Conservation (phyloP, 2,888 invertebrate species). For the Agrotis ipsilon region DNA sequence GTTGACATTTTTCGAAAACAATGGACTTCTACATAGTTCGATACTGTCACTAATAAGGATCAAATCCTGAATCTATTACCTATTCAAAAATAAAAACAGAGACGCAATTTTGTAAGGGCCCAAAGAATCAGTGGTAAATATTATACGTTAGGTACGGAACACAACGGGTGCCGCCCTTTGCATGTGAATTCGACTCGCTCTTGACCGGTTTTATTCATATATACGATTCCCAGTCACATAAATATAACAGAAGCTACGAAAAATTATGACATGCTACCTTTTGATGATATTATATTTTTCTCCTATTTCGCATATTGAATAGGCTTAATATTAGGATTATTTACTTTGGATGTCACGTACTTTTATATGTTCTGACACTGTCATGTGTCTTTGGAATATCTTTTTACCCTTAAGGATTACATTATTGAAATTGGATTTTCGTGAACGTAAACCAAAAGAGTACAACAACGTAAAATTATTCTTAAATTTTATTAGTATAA, state of each 20-base stretch:
- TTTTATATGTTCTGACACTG: constrained; percentile 3
- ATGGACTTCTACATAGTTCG: no score
- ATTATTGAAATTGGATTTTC: constrained; percentile 20
- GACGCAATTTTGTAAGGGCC: no score
- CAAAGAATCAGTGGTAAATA: no score
- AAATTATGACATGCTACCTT: constrained; percentile 31
- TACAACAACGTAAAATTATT: not conserved
- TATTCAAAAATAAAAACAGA: no score
- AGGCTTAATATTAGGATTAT: constrained; percentile 30
- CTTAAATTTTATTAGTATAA: not conserved
- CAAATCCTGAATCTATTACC: no score
- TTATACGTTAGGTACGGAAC: no score
- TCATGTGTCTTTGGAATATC: not conserved
- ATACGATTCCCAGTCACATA: constrained; percentile 6
- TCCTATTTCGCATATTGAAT: constrained; percentile 35
- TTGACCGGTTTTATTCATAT: not conserved
- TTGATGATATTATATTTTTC: constrained; percentile 23
- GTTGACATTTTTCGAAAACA: no score
- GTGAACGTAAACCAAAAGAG: not conserved
- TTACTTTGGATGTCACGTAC: constrained; percentile 15
- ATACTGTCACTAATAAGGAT: no score
- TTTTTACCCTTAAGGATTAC: not conserved
- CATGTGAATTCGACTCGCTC: not conserved
- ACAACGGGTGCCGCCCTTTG: no score
- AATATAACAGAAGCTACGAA: constrained; percentile 21